Base-by-base conservation (phyloP, 2,113 vertebrate genomes). In the Glaucomys volans region DNA sequence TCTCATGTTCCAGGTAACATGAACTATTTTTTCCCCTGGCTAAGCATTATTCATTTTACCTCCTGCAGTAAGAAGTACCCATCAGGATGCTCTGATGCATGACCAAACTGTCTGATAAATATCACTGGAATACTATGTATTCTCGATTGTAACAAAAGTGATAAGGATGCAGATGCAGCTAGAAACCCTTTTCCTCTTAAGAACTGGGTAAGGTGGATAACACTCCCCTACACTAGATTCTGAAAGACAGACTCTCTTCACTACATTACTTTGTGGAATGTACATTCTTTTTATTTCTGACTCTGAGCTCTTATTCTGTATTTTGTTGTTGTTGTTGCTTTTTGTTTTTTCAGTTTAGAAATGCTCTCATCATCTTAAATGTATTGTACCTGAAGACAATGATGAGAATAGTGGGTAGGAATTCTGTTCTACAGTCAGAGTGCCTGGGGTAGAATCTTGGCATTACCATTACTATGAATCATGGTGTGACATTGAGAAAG, bases 31-130 rank as follows among this genome's bases (percentile, higher is more conserved):
- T 76, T 28, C 40, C 44, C 26, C 28, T 72, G 40, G 42, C 32
- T 92, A 44, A 94, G 76, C 22, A 47, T 77, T 83, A 92, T 93
- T 97, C 26, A 79, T 87, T 95, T 95, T 96, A 50, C 28, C 20
- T 87, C 28, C 64, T 92, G 10, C 40, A 62, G 35, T 80, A 92
- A 96, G 40, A 95, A 95, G n/a, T 67, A 62, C 17, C 47, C 17
- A 77, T 77, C 59, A 83, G 72, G 7, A 67, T 85, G 59, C 57
- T 90, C 44, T 87, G 87, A 81, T 47, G 47, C 64, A 84, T 95
- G 75, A 87, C 59, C 93, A 83, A 93, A 86, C 50, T 81, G 7
- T 44, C 47, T 74, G 64, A 64, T 76, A 95, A 96, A 92, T 94
- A 77, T 69, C 62, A 86, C 22, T 88, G 47, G 62, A 44, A 66